Conservation (phyloP, 92 coral and sea anemone species). For the Epizoanthus rinbou region DNA sequence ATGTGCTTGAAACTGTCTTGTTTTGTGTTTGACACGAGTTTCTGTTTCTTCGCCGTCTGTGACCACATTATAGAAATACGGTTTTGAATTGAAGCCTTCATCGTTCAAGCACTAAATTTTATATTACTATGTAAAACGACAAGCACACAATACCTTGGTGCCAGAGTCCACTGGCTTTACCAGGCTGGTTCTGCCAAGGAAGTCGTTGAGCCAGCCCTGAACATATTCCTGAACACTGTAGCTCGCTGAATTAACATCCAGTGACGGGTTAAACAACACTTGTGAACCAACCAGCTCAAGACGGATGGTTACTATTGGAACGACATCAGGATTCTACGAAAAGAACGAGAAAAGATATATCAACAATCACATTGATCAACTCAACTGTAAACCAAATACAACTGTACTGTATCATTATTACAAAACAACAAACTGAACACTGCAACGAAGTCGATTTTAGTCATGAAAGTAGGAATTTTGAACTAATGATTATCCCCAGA, state of each 20-base stretch:
- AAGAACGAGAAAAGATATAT: not conserved
- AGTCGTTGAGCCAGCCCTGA: conserved; percentile 82
- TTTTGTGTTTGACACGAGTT: no score
- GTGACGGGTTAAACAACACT: conserved; percentile 90
- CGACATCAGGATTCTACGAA: conserved; percentile 59
- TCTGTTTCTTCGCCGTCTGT: no score
- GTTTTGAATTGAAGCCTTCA: no score
- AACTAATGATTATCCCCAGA: no score
- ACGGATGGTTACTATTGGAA: conserved; percentile 86
- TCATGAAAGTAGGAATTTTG: no score
- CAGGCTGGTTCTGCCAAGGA: conserved; percentile 82
- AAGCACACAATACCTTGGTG: conserved; percentile 60
- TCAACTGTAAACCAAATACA: not conserved
- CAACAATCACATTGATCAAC: not conserved
- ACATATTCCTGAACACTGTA: conserved; percentile 90
- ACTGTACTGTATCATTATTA: not conserved
- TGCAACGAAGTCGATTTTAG: no score
- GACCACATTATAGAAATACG: no score
- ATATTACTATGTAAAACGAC: no score
- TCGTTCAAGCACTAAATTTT: no score
- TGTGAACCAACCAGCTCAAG: conserved; percentile 94
- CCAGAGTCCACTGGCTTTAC: conserved; percentile 83
- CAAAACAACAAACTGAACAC: not conserved
- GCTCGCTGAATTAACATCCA: conserved; percentile 85
- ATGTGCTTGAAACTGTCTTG: no score